Conservation (phyloP, 1,140 invertebrate genomes). For the Trachelipus rathkii region DNA sequence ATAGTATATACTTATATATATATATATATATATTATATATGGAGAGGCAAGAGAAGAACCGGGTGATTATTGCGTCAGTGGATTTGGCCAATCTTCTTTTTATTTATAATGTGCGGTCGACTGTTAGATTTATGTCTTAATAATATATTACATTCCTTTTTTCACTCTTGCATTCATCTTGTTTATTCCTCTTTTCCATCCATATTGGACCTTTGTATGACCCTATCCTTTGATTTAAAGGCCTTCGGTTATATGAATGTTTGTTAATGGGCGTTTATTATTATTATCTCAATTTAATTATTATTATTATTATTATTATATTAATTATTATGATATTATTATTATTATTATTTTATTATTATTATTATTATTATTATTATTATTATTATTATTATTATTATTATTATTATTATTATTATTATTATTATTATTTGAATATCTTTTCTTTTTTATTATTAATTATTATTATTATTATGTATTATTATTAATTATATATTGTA, state of each 20-base stretch:
- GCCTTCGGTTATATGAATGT: background rate
- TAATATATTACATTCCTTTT: background rate
- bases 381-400: too few species aligned
- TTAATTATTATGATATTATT: too few species aligned
- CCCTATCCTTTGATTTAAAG: background rate
- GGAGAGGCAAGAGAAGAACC: background rate
- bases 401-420: too few species aligned
- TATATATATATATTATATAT: conserved; percentile 19
- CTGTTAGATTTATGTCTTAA: conserved; percentile 1
- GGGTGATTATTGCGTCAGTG: background rate
- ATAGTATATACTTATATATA: conserved; percentile 18
- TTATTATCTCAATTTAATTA: too few species aligned
- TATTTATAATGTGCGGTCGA: conserved; percentile 10
- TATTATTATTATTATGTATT: too few species aligned
- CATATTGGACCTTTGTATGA: background rate
- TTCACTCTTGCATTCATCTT: background rate
- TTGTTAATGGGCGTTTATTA: background rate
- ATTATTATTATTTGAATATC: too few species aligned
- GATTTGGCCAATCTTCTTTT: too few species aligned
- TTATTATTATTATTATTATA: too few species aligned
- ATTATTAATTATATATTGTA: too few species aligned
- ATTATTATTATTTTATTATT: too few species aligned
- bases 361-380: too few species aligned
- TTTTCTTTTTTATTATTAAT: too few species aligned
- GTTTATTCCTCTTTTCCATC: background rate